Evolutionary conservation across 2,888 invertebrate genomes (phyloP).

Genomic region (Homarus gammarus): DNA sequence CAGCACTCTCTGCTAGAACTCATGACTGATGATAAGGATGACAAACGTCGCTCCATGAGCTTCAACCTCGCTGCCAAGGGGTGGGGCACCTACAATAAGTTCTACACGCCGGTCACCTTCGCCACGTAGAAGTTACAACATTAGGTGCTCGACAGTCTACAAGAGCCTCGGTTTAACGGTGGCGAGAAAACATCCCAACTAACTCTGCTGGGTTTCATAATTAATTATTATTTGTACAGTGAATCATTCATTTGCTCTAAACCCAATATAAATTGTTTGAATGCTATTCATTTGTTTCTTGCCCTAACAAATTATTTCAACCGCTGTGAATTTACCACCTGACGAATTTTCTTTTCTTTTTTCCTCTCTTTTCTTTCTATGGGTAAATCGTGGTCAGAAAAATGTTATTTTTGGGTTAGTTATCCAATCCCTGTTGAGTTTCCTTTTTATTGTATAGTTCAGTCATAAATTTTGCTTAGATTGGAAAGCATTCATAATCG

Average conservation of each 20-base stretch:
- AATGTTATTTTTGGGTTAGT: constrained; percentile 41
- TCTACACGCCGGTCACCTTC: constrained; percentile 73
- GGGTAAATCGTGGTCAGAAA: constrained; percentile 1
- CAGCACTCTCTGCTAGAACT: constrained; percentile 49
- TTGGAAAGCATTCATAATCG: not conserved
- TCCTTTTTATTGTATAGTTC: constrained; percentile 40
- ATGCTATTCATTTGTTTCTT: constrained; percentile 18
- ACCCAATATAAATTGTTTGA: constrained; percentile 1
- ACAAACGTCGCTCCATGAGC: constrained; percentile 71
- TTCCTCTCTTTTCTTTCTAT: too few species aligned
- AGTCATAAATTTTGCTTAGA: constrained; percentile 33
- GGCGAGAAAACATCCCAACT: not conserved
- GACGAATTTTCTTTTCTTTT: not conserved
- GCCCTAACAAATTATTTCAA: constrained; percentile 15
- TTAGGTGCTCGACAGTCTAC: not conserved
- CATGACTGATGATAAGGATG: not conserved
- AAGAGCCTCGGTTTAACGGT: not conserved
- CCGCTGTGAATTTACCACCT: constrained; percentile 22
- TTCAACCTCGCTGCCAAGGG: constrained; percentile 76
- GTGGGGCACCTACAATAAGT: constrained; percentile 74
- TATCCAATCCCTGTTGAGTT: constrained; percentile 40
- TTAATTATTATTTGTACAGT: constrained; percentile 37
- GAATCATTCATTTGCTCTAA: constrained; percentile 27
- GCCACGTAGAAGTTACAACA: constrained; percentile 46
- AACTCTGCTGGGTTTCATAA: not conserved